Evolutionary conservation across 1,140 invertebrate species (phyloP).

Genomic region (Sitophilus oryzae): DNA sequence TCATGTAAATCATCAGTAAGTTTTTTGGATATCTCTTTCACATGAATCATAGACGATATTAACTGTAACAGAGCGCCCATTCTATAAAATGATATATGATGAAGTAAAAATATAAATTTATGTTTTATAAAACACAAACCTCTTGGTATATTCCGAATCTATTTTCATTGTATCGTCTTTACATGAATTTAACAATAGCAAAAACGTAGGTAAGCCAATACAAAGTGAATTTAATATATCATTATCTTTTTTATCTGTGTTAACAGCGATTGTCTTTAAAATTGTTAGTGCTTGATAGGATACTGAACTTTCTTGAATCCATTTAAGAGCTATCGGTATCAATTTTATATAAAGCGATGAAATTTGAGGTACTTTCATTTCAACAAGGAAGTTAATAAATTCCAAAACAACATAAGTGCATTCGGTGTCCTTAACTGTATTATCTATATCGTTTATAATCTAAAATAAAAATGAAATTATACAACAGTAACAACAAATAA

Average conservation of each 20-base stretch:
- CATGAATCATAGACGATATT: constrained; percentile 46
- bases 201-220: constrained; percentile 31
- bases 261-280: constrained; percentile 33
- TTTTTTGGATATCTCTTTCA: constrained; percentile 37
- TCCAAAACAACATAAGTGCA: constrained; percentile 48
- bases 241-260: constrained; percentile 25
- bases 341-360: constrained; percentile 43
- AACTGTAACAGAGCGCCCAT: constrained; percentile 46
- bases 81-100: constrained; percentile 1
- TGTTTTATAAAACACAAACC: constrained; percentile 6
- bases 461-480: constrained; percentile 3
- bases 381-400: constrained; percentile 48
- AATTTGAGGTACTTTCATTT: constrained; percentile 43
- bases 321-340: constrained; percentile 45
- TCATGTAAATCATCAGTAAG: constrained; percentile 25
- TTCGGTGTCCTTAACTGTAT: constrained; percentile 40
- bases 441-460: constrained; percentile 13
- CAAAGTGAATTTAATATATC: constrained; percentile 27
- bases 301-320: constrained; percentile 41
- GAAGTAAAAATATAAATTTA: not conserved
- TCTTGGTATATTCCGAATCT: constrained; percentile 29
- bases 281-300: constrained; percentile 34
- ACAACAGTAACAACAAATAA: not conserved
- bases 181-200: constrained; percentile 26
- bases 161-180: constrained; percentile 24